Percentiles rank a stretch among this genome's conserved stretches.
These are phyloP conservation scores for Alviniconcha strummeri DNA, from an alignment of 2,888 invertebrate genomes.

Conservation along the genomic window DNA sequence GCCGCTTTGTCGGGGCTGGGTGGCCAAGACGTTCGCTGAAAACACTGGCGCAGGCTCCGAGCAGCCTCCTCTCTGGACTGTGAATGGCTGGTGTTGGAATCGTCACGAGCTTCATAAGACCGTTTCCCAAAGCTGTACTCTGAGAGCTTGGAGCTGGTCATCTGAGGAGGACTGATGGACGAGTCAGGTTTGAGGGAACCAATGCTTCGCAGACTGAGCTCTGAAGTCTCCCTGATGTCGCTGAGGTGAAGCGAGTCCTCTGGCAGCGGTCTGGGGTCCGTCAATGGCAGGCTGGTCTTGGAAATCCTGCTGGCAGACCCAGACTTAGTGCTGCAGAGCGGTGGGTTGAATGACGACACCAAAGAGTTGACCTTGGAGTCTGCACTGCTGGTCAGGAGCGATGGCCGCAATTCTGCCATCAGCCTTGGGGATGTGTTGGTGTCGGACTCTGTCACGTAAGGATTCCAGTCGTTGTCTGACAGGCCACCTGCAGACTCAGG, in stretches of 20 bases:
- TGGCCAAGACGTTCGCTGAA: constrained; percentile 32
- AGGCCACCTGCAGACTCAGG: constrained; percentile 62
- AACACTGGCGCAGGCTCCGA: neutral
- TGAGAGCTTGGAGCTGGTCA: constrained; percentile 29
- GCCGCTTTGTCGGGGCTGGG: neutral
- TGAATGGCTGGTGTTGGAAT: neutral
- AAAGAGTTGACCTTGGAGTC: constrained; percentile 23
- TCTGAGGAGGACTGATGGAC: constrained; percentile 28
- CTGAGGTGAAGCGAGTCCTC: constrained; percentile 5
- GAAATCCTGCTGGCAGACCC: constrained; percentile 10
- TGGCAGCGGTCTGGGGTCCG: neutral
- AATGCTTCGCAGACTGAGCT: constrained; percentile 1
- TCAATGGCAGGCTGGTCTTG: constrained; percentile 11
- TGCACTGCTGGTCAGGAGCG: neutral
- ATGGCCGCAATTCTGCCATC: constrained; percentile 9
- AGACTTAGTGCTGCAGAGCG: constrained; percentile 42
- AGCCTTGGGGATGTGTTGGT: constrained; percentile 57
- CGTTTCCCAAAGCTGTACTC: constrained; percentile 28
- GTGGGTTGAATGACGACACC: constrained; percentile 41
- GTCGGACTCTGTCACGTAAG: constrained; percentile 65
- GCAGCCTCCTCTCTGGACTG: constrained; percentile 12
- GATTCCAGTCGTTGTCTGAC: constrained; percentile 67
- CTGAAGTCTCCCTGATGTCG: constrained; percentile 27
- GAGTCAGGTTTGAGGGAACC: constrained; percentile 25
- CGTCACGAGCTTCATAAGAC: neutral